phyloP scores from a whole-genome alignment of 2,113 vertebrate genomes.

The Podarcis cretensis region DNA sequence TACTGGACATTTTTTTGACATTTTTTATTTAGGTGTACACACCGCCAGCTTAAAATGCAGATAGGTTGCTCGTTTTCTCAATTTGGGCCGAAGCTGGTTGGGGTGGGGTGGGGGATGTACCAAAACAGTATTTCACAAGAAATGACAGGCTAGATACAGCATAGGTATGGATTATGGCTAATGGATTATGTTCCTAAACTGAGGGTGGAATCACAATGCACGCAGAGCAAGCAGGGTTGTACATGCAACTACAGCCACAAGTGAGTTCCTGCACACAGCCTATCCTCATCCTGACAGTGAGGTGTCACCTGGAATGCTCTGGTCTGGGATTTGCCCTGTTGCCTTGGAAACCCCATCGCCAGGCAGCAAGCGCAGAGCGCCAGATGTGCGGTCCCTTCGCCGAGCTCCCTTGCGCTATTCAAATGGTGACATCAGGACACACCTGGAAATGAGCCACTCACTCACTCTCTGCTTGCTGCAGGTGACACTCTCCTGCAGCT shows the following conservation, averaged over 20 bases:
- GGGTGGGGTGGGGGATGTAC: too few species aligned
- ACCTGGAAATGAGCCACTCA: background rate
- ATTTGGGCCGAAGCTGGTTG: too few species aligned
- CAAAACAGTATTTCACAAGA: too few species aligned
- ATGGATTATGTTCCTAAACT: too few species aligned
- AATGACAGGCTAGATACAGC: too few species aligned
- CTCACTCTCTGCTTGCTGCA: rapidly evolving
- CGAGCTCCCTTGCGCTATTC: background rate
- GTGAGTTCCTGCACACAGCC: background rate
- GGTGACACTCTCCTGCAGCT: background rate
- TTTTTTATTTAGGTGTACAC: too few species aligned
- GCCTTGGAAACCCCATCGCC: background rate
- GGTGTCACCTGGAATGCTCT: background rate
- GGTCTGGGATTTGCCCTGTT: background rate
- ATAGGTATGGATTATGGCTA: too few species aligned
- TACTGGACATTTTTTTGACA: too few species aligned
- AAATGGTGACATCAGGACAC: background rate
- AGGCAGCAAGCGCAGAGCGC: background rate
- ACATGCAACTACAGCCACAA: background rate
- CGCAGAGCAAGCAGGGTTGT: too few species aligned
- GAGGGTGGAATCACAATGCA: too few species aligned
- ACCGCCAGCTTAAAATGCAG: too few species aligned
- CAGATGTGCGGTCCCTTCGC: background rate
- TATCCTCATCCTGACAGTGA: background rate
- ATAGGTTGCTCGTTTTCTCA: too few species aligned